A percentile compares a stretch with the other conserved stretches of the same genome.
phyloP scores from a whole-genome alignment of 1,140 invertebrate species.

The Notospermus geniculatus region DNA sequence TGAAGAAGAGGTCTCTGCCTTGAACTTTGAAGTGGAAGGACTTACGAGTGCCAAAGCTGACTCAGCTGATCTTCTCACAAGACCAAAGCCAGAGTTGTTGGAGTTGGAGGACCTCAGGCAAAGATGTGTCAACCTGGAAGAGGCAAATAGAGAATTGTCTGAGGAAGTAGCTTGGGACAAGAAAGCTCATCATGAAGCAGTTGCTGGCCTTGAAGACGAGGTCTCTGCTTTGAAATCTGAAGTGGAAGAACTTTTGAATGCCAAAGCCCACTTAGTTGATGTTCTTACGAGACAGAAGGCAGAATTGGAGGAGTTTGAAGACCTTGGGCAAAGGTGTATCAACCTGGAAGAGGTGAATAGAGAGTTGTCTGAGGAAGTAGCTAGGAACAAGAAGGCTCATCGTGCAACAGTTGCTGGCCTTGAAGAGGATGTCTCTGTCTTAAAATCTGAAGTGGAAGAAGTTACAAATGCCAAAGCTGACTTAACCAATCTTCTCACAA shows the following conservation, averaged over 20 bases:
- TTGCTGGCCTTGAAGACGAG: neutral
- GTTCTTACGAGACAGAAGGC: neutral
- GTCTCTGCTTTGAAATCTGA: neutral
- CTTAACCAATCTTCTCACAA: neutral
- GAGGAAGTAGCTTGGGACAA: neutral
- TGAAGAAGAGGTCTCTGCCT: neutral
- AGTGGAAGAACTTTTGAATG: neutral
- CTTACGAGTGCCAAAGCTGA: neutral
- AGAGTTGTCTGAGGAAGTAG: constrained; percentile 1
- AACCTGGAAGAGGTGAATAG: neutral
- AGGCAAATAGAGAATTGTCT: neutral
- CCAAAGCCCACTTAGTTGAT: neutral
- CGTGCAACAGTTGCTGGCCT: neutral
- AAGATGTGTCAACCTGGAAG: neutral
- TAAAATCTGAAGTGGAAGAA: neutral
- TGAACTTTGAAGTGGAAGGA: neutral
- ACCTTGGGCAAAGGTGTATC: neutral
- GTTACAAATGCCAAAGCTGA: neutral
- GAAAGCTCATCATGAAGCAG: no score
- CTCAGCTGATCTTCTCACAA: neutral
- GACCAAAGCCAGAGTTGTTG: neutral
- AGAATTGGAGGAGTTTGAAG: neutral
- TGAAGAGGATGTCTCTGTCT: neutral
- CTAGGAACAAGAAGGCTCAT: no score
- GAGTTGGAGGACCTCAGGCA: neutral